Evolutionary conservation across 2,888 invertebrate genomes (phyloP), one percentile per base, ranked within the genome.

Genomic region (Sarcophaga rosellei): DNA sequence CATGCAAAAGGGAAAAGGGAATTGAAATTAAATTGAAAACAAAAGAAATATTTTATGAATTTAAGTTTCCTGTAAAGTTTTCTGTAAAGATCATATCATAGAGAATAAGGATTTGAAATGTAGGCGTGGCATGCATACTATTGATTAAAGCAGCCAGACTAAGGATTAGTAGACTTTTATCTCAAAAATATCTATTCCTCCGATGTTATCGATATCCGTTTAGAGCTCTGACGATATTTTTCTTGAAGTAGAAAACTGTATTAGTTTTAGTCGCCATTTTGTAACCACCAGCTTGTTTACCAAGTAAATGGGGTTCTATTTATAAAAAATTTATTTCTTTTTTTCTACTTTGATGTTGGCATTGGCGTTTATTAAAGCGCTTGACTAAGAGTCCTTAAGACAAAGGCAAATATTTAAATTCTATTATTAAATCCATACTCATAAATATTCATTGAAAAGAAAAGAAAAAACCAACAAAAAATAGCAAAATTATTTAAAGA

Each of bases 391-490:
- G 59, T 68, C 44, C 66, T 82, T 81, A n/a, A 69, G 6, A 57
- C 44, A 61, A 53, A 44, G 44, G 12, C 17, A 68, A 25, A 44
- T 72, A 66, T 57, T 79, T 76, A 25, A 17, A 17, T 62, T 53
- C 75, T 70, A 76, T 90, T 91, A 91, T 91, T 91, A 89, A 91
- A 91, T 91, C 90, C 88, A 90, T 90, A 90, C 90, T 91, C 91
- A 91, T 91, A 89, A 91, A 91, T 91, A 91, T 91, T 89, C 90
- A 91, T 90, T 69, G 63, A 63, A 17, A n/a, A 53, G 65, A 23
- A 62, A 68, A 75, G 47, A 2, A 63, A 25, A 35, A 57, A 68
- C 17, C 66, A 62, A 59, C 44, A 84, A 75, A 69, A 70, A 57
- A 57, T 69, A 77, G 77, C 72, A 86, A 61, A 77, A 35, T 35